A percentile compares a stretch with the other conserved stretches of the same genome.
Evolutionary conservation across 2,797 vertebrate species (phyloP).

Genomic region (Uromys caudimaculatus): DNA sequence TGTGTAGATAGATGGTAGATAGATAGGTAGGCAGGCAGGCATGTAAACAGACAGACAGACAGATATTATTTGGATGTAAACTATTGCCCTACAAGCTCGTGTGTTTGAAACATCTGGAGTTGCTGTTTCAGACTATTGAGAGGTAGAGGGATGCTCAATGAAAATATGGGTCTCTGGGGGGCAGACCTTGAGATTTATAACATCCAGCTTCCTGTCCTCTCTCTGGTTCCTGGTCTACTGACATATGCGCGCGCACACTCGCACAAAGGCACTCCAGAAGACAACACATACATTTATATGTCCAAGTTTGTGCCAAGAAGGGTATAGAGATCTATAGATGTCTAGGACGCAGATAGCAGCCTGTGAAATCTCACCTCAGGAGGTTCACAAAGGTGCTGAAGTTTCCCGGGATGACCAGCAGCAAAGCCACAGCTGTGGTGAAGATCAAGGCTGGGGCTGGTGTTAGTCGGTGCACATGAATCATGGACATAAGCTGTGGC

Average conservation of each 20-base stretch:
- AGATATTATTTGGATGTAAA: neutral
- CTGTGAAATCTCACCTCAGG: slow-evolving; percentile 88
- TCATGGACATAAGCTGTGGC: slow-evolving; percentile 94
- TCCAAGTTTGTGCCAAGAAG: neutral
- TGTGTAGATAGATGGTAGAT: neutral
- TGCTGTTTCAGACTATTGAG: neutral
- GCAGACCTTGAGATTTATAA: neutral
- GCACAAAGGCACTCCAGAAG: neutral
- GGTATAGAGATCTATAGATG: too few species aligned
- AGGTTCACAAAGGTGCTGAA: slow-evolving; percentile 93
- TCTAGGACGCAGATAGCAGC: neutral
- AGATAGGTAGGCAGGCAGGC: neutral
- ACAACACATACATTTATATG: neutral
- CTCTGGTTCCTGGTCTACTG: neutral
- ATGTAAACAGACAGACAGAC: neutral
- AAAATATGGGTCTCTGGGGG: neutral
- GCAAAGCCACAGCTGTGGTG: slow-evolving; percentile 90
- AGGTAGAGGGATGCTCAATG: neutral
- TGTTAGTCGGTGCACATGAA: slow-evolving; percentile 90
- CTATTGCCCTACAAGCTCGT: neutral
- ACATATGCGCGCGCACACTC: fast-evolving
- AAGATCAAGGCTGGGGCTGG: slow-evolving; percentile 94
- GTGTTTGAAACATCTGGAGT: neutral
- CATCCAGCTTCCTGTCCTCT: neutral
- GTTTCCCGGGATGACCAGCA: slow-evolving; percentile 91